These are phyloP conservation scores for Eustalomyia histrio DNA, from an alignment of 2,888 invertebrate genomes.

Conservation along the genomic window DNA sequence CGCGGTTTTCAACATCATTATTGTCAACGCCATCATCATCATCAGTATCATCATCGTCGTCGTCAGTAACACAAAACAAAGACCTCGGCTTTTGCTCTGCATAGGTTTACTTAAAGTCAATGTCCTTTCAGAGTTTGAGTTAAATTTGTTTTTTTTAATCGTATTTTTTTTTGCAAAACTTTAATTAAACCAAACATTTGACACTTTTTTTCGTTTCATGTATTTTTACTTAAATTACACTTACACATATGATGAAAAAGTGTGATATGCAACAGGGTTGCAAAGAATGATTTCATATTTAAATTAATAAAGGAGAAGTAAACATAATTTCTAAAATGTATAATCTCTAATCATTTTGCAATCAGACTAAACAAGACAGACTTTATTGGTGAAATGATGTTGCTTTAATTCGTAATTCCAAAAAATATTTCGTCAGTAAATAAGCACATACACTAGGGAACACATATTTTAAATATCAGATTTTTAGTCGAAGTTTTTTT, in stretches of 20 bases:
- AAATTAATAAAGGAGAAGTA: not conserved
- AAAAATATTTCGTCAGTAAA: too few species aligned
- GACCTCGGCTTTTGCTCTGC: constrained; percentile 44
- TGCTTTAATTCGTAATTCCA: too few species aligned
- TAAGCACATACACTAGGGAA: too few species aligned
- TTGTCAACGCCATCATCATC: constrained; percentile 19
- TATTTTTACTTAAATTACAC: constrained; percentile 34
- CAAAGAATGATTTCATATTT: constrained; percentile 7
- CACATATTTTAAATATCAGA: too few species aligned
- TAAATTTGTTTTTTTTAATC: constrained; percentile 8
- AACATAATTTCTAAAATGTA: too few species aligned
- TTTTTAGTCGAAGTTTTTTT: too few species aligned
- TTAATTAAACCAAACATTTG: constrained; percentile 74
- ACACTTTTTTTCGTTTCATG: constrained; percentile 60
- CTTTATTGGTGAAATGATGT: too few species aligned
- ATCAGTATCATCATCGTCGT: constrained; percentile 40
- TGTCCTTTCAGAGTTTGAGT: constrained; percentile 55
- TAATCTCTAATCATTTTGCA: too few species aligned
- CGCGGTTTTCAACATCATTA: constrained; percentile 25
- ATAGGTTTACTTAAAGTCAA: constrained; percentile 63
- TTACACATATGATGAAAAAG: constrained; percentile 14
- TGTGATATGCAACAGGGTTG: not conserved
- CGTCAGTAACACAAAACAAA: constrained; percentile 34
- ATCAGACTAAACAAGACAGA: too few species aligned
- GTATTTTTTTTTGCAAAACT: constrained; percentile 47